Conservation (phyloP, 2,113 vertebrate species). For the Amphilophus citrinellus region DNA sequence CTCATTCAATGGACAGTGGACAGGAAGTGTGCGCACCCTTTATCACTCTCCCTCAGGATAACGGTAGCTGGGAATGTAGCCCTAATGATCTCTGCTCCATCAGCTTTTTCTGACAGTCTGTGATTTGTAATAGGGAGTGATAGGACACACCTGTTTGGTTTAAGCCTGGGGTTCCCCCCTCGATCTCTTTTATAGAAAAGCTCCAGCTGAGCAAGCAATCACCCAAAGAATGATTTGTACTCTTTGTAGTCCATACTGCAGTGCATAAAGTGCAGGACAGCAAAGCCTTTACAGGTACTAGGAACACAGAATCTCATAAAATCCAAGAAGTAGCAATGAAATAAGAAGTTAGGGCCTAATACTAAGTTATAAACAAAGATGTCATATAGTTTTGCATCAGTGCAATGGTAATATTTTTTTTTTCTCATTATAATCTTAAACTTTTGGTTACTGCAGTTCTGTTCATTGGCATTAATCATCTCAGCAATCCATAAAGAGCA, state of each 20-base stretch:
- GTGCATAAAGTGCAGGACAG: background rate
- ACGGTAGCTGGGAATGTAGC: conserved; percentile 58
- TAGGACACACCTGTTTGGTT: conserved; percentile 37
- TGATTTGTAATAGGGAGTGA: conserved; percentile 50
- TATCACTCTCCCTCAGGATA: conserved; percentile 60
- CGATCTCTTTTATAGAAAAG: background rate
- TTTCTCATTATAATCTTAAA: background rate
- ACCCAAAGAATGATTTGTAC: conserved; percentile 13
- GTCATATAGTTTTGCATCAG: background rate
- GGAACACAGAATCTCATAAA: background rate
- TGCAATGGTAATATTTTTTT: background rate
- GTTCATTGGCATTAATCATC: background rate
- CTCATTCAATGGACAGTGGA: conserved; percentile 61
- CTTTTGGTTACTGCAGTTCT: background rate
- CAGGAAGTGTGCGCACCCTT: conserved; percentile 76
- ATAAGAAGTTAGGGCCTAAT: background rate
- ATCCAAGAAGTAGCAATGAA: background rate
- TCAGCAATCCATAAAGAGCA: background rate
- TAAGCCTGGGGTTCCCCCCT: conserved; percentile 17
- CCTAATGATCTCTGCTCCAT: conserved; percentile 49
- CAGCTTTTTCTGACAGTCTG: conserved; percentile 31
- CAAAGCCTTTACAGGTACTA: background rate
- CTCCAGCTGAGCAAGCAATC: conserved; percentile 21
- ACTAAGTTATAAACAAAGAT: background rate
- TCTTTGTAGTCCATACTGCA: background rate